Evolutionary conservation across 2,888 invertebrate species (phyloP).

Genomic region (Mantis religiosa): DNA sequence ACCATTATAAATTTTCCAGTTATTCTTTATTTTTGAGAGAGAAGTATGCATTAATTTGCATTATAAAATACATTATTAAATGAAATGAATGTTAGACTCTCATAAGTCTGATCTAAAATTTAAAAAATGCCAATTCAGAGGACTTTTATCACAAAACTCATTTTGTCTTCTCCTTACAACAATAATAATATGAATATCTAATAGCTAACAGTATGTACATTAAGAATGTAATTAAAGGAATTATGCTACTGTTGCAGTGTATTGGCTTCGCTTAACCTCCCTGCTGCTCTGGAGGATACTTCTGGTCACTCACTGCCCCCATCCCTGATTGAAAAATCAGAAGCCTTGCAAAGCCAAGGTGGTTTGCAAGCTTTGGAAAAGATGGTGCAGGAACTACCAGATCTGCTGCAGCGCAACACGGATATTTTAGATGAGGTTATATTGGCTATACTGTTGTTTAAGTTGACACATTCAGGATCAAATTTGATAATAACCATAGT

Average conservation of each 20-base stretch:
- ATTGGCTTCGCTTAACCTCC: slow-evolving; percentile 89
- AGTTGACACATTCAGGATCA: not conserved
- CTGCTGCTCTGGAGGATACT: slow-evolving; percentile 91
- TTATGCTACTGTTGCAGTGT: slow-evolving; percentile 50
- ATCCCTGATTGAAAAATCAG: slow-evolving; percentile 82
- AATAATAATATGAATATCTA: too few relatives aligned
- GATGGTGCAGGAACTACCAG: slow-evolving; percentile 83
- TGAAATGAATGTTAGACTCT: too few relatives aligned
- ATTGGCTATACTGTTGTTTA: slow-evolving; percentile 1
- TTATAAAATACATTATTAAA: too few relatives aligned
- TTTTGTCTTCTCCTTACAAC: too few relatives aligned
- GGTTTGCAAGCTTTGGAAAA: slow-evolving; percentile 68
- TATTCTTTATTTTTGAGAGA: too few relatives aligned
- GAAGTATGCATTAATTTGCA: too few relatives aligned
- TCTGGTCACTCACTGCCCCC: slow-evolving; percentile 74
- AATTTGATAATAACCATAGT: not conserved
- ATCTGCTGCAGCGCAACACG: slow-evolving; percentile 82
- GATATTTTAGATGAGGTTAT: slow-evolving; percentile 89
- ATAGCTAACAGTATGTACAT: too few relatives aligned
- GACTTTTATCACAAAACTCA: too few relatives aligned
- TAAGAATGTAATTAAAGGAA: too few relatives aligned
- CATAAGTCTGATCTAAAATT: too few relatives aligned
- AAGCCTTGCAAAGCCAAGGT: slow-evolving; percentile 63
- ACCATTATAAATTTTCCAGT: too few relatives aligned
- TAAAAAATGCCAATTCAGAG: too few relatives aligned